phyloP scores from a whole-genome alignment of 2,888 invertebrate species.

The Thereva nobilitata region DNA sequence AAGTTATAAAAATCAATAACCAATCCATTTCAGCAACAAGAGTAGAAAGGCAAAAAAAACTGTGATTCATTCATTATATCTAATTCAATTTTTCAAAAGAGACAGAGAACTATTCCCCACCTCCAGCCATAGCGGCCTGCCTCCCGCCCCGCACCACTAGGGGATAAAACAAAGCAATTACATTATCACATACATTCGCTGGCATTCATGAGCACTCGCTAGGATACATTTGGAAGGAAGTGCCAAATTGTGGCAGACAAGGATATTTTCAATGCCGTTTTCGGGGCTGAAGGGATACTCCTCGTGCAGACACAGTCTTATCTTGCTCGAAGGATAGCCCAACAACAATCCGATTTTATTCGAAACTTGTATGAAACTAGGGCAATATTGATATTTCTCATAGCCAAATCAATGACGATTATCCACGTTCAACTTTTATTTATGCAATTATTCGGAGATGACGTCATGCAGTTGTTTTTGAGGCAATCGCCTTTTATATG shows the following conservation, averaged over 20 bases:
- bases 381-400: not conserved
- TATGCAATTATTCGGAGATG: too few species aligned
- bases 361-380: constrained; percentile 19
- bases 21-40: constrained; percentile 46
- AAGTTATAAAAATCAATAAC: constrained; percentile 46
- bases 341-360: constrained; percentile 15
- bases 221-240: constrained; percentile 26
- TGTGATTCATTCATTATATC: constrained; percentile 48
- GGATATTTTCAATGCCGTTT: constrained; percentile 23
- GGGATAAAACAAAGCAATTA: constrained; percentile 48
- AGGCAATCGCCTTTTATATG: too few species aligned
- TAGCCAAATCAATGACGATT: too few species aligned
- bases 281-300: constrained; percentile 5
- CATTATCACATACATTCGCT: constrained; percentile 46
- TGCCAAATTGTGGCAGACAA: constrained; percentile 35
- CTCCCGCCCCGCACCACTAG: constrained; percentile 40
- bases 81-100: constrained; percentile 45
- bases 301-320: constrained; percentile 28
- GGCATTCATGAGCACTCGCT: constrained; percentile 44
- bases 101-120: constrained; percentile 17
- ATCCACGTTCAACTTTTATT: too few species aligned
- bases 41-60: constrained; percentile 23
- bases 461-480: too few species aligned
- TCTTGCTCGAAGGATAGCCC: constrained; percentile 32
- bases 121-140: constrained; percentile 25